Base-by-base conservation (phyloP, 2,888 invertebrate species). In the Mimumesa dahlbomi region DNA sequence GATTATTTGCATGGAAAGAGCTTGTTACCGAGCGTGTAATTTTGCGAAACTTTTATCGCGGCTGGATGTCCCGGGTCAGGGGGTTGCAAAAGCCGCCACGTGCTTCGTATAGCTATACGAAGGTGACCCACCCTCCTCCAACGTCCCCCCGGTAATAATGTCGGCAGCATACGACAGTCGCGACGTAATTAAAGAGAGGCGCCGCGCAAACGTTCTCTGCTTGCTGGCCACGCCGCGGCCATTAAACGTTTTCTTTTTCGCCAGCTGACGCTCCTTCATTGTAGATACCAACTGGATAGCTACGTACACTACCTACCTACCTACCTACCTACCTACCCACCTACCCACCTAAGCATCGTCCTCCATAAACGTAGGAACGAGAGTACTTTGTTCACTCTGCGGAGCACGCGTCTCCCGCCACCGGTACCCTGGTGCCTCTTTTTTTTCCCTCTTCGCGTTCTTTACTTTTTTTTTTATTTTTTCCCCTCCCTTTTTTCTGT, bases 101-200 rank as follows among this genome's bases (percentile, higher is more conserved):
- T 25, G 25, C 25, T 7, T 7, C 25, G n/a, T n/a, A n/a, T n/a
- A n/a, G n/a, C n/a, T n/a, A n/a, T n/a, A 42, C 11, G 9, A n/a
- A 18, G n/a, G 36, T 36, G 5, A 34, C n/a, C 38, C 13, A 22
- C 45, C 38, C 48, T 42, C 18, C 16, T 25, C 58, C 13, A 6
- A 4, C 48, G 4, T 40, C 22, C 31, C 38, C 22, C 1, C 34
- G 57, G 53, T 56, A 67, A 75, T 76, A 75, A 76, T 72, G 75
- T 72, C 68, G 59, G 38, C 65, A 52, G 67, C 71, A 36, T 65
- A 69, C 74, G 73, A 72, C 73, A 63, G 68, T 64, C 74, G 70
- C 65, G 72, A 61, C 71, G 79, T 80, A 82, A 84, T 84, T 84
- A 83, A 84, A 84, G 79, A 78, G 80, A 75, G 69, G 69, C 58